These are phyloP conservation scores for Cheilosia pagana DNA, from an alignment of 2,888 invertebrate species.

Conservation along the genomic window DNA sequence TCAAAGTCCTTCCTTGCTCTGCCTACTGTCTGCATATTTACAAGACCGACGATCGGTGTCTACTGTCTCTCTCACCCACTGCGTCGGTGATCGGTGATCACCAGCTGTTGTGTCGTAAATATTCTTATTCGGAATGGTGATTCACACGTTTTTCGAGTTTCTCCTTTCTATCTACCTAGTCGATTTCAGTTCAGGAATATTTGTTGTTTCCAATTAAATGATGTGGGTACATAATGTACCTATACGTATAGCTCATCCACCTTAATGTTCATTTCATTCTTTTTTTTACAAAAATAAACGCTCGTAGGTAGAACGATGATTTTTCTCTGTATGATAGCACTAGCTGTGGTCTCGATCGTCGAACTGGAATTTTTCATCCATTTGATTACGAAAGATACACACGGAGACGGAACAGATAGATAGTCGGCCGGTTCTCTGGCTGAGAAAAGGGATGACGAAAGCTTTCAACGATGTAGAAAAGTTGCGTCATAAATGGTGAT, in stretches of 20 bases:
- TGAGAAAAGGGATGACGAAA: slow-evolving; percentile 29
- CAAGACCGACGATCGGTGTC: neutral
- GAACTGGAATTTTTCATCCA: neutral
- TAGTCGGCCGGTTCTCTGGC: neutral
- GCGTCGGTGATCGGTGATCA: slow-evolving; percentile 10
- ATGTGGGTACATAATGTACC: neutral
- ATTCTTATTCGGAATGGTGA: slow-evolving; percentile 21
- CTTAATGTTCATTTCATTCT: neutral
- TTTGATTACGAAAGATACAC: slow-evolving; percentile 6
- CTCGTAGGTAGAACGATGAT: slow-evolving; percentile 7
- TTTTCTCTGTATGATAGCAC: neutral
- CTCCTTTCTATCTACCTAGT: neutral
- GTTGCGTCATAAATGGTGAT: slow-evolving; percentile 12
- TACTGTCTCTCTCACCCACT: slow-evolving; percentile 1
- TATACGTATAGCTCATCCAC: neutral
- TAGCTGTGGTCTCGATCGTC: neutral
- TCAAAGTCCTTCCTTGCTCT: neutral
- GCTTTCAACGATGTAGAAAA: slow-evolving; percentile 3
- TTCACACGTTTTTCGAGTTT: slow-evolving; percentile 36
- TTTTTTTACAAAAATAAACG: neutral
- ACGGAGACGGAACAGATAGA: neutral
- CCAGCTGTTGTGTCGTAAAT: slow-evolving; percentile 50
- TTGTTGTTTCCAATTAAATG: neutral
- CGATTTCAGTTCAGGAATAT: neutral
- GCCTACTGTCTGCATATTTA: neutral